Base-by-base conservation (phyloP, 2,888 invertebrate species). In the Meliscaeva auricollis region DNA sequence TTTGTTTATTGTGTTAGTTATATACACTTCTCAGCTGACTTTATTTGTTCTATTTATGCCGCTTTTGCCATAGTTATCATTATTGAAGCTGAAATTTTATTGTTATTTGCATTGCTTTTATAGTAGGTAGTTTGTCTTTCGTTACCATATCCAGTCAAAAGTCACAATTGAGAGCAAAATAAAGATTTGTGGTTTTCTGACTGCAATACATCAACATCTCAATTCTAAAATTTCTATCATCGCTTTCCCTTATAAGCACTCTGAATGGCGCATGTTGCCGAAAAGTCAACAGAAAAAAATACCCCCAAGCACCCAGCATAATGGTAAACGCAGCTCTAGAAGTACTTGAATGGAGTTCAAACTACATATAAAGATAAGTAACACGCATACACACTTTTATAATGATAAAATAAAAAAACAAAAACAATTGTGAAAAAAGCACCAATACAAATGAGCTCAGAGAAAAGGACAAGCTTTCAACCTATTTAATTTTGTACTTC, bases 201-300 rank as follows among this genome's bases (percentile, higher is more conserved):
- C 68, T 46, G 17, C 64, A 48, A 60, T 44, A 20, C 38, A 11
- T 44, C 48, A 17, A 15, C 50, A 20, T 30, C 26, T n/a, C n/a
- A 68, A 4, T 32, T 13, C 4, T 15, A 6, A 26, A 44, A n/a
- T 26, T 32, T 80, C 32, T 54, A 54, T 68, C 38, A 60, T 68
- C 38, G 48, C 20, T 69, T 46, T 54, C 58, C 48, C 48, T 58
- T 56, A 32, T 56, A 38, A 9, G 30, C 66, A 70, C 48, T n/a
- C 62, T 20, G 75, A 81, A 70, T 76, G 60, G 70, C 81, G 81
- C 81, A 81, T 81, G 70, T 76, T 81, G 69, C 69, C 75, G 26
- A 74, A 75, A 68, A 80, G 75, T 76, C 70, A 81, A 76, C 56
- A 81, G 52, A 76, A 30, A 76, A 56, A 66, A 70, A 54, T 70